A percentile compares a stretch with the other conserved stretches of the same genome.
Evolutionary conservation across 2,888 invertebrate genomes (phyloP).

Genomic region (Pyrrhia umbra): DNA sequence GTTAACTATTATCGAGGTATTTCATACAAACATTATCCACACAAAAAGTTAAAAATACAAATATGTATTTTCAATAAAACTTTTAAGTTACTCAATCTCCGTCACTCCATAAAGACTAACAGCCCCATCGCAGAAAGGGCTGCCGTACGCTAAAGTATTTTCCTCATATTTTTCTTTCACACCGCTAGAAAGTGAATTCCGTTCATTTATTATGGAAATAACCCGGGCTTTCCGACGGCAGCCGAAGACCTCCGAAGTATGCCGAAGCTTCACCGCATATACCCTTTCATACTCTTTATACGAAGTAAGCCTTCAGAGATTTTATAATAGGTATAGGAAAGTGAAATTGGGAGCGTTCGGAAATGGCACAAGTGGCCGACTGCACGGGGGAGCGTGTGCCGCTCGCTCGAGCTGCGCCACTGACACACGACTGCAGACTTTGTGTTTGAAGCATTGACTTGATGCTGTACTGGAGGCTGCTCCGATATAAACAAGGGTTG

Average conservation of each 20-base stretch:
- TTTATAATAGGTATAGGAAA: slow-evolving; percentile 52
- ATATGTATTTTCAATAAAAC: background rate
- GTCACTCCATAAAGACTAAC: slow-evolving; percentile 9
- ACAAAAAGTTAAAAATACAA: background rate
- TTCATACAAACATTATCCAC: background rate
- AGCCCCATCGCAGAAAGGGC: slow-evolving; percentile 32
- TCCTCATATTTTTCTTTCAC: slow-evolving; percentile 57
- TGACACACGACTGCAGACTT: slow-evolving; percentile 17
- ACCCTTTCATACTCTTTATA: slow-evolving; percentile 46
- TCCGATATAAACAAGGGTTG: background rate
- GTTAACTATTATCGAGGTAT: background rate
- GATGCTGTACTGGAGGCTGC: no score
- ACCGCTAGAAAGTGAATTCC: slow-evolving; percentile 48
- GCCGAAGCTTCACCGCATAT: slow-evolving; percentile 33
- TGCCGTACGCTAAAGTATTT: slow-evolving; percentile 31
- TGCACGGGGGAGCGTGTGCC: slow-evolving; percentile 32
- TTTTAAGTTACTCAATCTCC: background rate
- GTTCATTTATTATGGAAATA: slow-evolving; percentile 59
- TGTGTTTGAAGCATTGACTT: slow-evolving; percentile 21
- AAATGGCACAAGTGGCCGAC: slow-evolving; percentile 40
- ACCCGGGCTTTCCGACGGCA: slow-evolving; percentile 29
- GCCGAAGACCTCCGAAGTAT: slow-evolving; percentile 34
- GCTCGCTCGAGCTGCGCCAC: slow-evolving; percentile 33
- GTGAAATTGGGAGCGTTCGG: slow-evolving; percentile 46
- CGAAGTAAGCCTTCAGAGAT: slow-evolving; percentile 43